phyloP scores from a whole-genome alignment of 2,888 invertebrate genomes.

The Apoderus coryli region DNA sequence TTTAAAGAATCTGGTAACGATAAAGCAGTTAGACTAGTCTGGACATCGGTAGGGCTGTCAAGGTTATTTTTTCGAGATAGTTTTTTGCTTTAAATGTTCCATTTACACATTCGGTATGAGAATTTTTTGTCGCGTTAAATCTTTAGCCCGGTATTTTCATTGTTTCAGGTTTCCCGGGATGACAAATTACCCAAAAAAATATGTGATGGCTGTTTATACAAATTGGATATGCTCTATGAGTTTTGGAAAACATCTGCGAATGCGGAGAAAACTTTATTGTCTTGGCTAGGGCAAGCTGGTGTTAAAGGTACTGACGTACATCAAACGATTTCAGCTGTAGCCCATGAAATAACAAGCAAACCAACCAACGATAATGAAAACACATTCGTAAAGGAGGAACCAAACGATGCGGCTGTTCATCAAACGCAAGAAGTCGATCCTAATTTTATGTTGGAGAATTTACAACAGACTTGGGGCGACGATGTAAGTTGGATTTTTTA shows the following conservation, averaged over 20 bases:
- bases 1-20: too few relatives aligned
- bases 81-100: too few relatives aligned
- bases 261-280: slow-evolving; percentile 40
- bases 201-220: slow-evolving; percentile 55
- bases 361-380: too few relatives aligned
- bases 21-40: too few relatives aligned
- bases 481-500: too few relatives aligned
- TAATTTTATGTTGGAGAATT: too few relatives aligned
- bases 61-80: too few relatives aligned
- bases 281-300: slow-evolving; percentile 27
- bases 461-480: too few relatives aligned
- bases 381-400: slow-evolving; percentile 4
- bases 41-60: too few relatives aligned
- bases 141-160: slow-evolving; percentile 11
- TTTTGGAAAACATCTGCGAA: slow-evolving; percentile 55
- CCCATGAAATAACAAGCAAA: slow-evolving; percentile 15
- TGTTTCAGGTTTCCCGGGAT: slow-evolving; percentile 44
- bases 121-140: too few relatives aligned
- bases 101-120: too few relatives aligned
- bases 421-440: too few relatives aligned
- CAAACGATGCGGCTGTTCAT: slow-evolving; percentile 1
- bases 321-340: slow-evolving; percentile 13
- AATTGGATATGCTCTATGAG: slow-evolving; percentile 55
- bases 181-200: slow-evolving; percentile 57
- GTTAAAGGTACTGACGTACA: slow-evolving; percentile 13